Evolutionary conservation across 2,113 vertebrate species (phyloP).

Genomic region (Onychorhynchus coronatus): DNA sequence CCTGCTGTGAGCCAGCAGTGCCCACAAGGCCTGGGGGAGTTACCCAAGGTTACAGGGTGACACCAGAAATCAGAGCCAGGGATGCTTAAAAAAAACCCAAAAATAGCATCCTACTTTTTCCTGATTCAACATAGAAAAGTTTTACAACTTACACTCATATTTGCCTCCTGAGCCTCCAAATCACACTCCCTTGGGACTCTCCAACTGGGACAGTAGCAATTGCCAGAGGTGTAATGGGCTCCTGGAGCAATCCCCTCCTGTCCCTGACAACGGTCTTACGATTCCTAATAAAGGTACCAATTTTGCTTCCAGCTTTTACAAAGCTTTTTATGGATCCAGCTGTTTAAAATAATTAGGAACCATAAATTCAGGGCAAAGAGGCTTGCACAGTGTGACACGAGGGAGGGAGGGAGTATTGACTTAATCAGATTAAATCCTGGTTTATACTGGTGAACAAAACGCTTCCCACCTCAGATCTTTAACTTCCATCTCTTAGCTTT

Average conservation of each 20-base stretch:
- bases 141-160: not conserved
- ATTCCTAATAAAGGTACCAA: conserved; percentile 22
- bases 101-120: not conserved
- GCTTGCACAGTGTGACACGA: not conserved
- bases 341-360: conserved; percentile 59
- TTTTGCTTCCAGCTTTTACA: conserved; percentile 49
- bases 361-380: conserved; percentile 45
- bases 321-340: conserved; percentile 41
- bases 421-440: not conserved
- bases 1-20: not conserved
- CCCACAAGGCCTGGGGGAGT: not conserved
- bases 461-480: not conserved
- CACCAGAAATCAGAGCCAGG: not conserved
- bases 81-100: not conserved
- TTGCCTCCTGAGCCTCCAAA: not conserved
- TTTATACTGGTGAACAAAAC: not conserved
- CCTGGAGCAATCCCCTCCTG: not conserved
- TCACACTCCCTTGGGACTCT: not conserved
- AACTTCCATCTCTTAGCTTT: not conserved
- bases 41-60: not conserved
- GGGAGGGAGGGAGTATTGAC: not conserved
- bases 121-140: not conserved
- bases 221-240: not conserved
- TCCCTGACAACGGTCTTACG: not conserved
- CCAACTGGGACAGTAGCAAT: conserved; percentile 7